Base-by-base conservation (phyloP, 2,797 vertebrate genomes). In the Lycodopsis pacificus region DNA sequence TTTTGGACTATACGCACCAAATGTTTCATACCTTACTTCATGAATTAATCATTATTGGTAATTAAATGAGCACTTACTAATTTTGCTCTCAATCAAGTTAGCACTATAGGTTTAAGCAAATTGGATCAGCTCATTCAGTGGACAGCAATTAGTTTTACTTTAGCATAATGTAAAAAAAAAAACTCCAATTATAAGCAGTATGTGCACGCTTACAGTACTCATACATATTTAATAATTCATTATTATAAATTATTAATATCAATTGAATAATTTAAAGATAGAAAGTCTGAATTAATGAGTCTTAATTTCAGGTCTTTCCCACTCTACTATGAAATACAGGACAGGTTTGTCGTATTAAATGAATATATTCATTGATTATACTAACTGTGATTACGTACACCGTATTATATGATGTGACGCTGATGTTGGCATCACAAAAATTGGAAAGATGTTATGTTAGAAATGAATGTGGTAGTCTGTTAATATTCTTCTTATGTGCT, bases 301-400 rank as follows among this genome's bases (percentile, higher is more conserved):
- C 84, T 90, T 85, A 36, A 56, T 73, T 85, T 77, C 59, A 27
- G 27, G 72, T 85, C 84, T 90, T 85, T 65, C 3, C 22, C 3
- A 62, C 20, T 76, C 64, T 59, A 30, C 30, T 19, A 4, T 17
- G 34, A 4, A 15, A 25, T n/a, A 27, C 19, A 40, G n/a, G 4
- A 58, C 7, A 9, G 6, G 20, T 14, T 58, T 46, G 40, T 19
- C 1, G 19, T 19, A 65, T 38, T 5, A 63, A 10, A 1, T 25
- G 0, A 57, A 22, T 32, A 34, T 20, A 38, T 17, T 13, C 13
- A 58, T 5, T 20, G 3, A n/a, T 25, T 22, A n/a, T 4, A 44
- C 8, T 65, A 40, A 65, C 42, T 68, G 61, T 3, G 40, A 15
- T 38, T 49, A n/a, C 34, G 58, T 34, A 32, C 12, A 59, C 1